phyloP scores from a whole-genome alignment of 2,113 vertebrate species.

The Enhydra lutris region DNA sequence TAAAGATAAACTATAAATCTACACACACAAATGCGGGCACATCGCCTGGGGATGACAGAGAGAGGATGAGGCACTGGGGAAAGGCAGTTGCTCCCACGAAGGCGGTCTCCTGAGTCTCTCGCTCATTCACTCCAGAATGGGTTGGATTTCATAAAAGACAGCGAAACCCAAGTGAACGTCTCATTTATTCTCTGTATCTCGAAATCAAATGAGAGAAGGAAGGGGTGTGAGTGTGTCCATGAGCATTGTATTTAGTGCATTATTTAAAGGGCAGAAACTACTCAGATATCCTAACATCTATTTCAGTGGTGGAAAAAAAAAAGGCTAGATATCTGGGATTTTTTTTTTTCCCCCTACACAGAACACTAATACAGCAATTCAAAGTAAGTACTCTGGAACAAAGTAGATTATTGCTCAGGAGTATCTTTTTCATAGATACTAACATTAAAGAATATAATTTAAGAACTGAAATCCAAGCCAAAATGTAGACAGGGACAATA shows the following conservation, averaged over 20 bases:
- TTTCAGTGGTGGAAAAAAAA: background rate
- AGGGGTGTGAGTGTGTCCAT: background rate
- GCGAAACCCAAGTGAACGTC: background rate
- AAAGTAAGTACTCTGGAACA: background rate
- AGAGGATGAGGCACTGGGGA: slow-evolving; percentile 79
- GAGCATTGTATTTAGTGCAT: slow-evolving; percentile 10
- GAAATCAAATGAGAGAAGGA: slow-evolving; percentile 57
- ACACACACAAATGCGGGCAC: slow-evolving; percentile 88
- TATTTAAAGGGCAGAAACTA: slow-evolving; percentile 43
- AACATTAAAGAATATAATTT: background rate
- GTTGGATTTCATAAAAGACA: slow-evolving; percentile 72
- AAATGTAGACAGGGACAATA: background rate
- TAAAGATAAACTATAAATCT: slow-evolving; percentile 98
- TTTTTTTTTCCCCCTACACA: background rate
- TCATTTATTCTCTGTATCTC: slow-evolving; percentile 51
- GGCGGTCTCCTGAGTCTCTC: slow-evolving; percentile 47
- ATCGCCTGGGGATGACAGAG: slow-evolving; percentile 81
- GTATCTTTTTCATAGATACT: background rate
- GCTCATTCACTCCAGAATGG: slow-evolving; percentile 48
- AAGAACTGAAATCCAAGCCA: background rate
- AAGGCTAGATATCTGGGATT: background rate
- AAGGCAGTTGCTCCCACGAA: slow-evolving; percentile 68
- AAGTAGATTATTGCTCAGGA: background rate
- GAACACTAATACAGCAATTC: background rate
- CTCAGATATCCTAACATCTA: background rate